Conservation (phyloP, 2,888 invertebrate species). For the Diplolepis rosae region DNA sequence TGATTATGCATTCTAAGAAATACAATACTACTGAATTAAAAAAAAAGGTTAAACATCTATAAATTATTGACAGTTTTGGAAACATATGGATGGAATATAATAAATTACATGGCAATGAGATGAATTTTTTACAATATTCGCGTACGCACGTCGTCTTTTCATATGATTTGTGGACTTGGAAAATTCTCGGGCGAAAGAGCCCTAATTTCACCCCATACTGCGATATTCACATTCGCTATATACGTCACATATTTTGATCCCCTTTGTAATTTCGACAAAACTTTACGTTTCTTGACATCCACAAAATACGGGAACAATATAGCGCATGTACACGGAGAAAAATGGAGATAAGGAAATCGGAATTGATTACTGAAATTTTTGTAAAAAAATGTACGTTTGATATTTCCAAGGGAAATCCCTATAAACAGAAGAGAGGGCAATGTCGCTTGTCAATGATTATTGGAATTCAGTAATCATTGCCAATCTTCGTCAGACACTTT, state of each 20-base stretch:
- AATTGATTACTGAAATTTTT: too few relatives aligned
- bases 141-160: constrained; percentile 48
- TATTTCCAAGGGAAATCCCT: too few relatives aligned
- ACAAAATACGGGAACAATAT: background rate
- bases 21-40: too few relatives aligned
- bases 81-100: constrained; percentile 35
- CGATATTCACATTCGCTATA: constrained; percentile 43
- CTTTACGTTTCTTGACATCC: constrained; percentile 30
- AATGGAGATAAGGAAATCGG: too few relatives aligned
- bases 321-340: too few relatives aligned
- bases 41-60: too few relatives aligned
- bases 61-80: constrained; percentile 40
- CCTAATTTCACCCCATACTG: constrained; percentile 45
- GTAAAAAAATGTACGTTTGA: too few relatives aligned
- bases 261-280: constrained; percentile 43
- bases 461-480: too few relatives aligned
- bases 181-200: constrained; percentile 45
- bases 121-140: constrained; percentile 49
- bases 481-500: too few relatives aligned
- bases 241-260: constrained; percentile 42
- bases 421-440: too few relatives aligned
- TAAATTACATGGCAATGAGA: constrained; percentile 45
- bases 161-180: constrained; percentile 51
- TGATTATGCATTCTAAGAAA: too few relatives aligned
- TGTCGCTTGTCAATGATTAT: too few relatives aligned